phyloP scores from a whole-genome alignment of 2,113 vertebrate genomes.

The Channa argus region DNA sequence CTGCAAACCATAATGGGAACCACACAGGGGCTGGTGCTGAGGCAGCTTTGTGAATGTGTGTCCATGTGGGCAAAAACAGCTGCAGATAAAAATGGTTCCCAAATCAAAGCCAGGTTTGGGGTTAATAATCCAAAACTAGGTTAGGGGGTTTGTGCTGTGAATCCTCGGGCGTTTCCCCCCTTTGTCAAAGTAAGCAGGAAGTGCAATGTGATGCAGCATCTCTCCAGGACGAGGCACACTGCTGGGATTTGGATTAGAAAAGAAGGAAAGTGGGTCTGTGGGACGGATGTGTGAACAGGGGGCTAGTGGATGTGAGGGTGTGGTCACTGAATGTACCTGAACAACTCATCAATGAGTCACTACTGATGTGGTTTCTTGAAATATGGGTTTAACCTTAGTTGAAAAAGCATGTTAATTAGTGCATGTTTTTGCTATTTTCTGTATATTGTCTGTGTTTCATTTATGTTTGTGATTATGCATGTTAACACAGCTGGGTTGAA shows the following conservation, averaged over 20 bases:
- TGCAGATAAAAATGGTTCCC: slow-evolving; percentile 11
- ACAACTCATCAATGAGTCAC: not conserved
- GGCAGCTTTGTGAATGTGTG: not conserved
- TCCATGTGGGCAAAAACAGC: not conserved
- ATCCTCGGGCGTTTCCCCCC: slow-evolving; percentile 9
- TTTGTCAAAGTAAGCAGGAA: slow-evolving; percentile 49
- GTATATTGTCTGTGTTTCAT: too few species aligned
- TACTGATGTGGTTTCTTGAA: not conserved
- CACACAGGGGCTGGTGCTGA: not conserved
- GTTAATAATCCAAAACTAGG: slow-evolving; percentile 58
- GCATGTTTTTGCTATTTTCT: not conserved
- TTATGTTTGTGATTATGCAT: too few species aligned
- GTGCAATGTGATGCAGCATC: slow-evolving; percentile 15
- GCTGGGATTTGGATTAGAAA: slow-evolving; percentile 71
- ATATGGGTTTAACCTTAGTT: not conserved
- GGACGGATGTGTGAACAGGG: not conserved
- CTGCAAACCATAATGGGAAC: not conserved
- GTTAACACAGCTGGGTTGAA: too few species aligned
- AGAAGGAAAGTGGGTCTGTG: slow-evolving; percentile 19
- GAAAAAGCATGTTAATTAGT: not conserved
- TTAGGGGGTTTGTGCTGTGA: slow-evolving; percentile 49
- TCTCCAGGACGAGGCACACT: slow-evolving; percentile 26
- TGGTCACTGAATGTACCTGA: not conserved
- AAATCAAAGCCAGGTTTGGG: slow-evolving; percentile 38
- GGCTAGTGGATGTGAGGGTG: slow-evolving; percentile 8